Conservation (phyloP, 2,797 vertebrate species). For the Macroramphosus scolopax region DNA sequence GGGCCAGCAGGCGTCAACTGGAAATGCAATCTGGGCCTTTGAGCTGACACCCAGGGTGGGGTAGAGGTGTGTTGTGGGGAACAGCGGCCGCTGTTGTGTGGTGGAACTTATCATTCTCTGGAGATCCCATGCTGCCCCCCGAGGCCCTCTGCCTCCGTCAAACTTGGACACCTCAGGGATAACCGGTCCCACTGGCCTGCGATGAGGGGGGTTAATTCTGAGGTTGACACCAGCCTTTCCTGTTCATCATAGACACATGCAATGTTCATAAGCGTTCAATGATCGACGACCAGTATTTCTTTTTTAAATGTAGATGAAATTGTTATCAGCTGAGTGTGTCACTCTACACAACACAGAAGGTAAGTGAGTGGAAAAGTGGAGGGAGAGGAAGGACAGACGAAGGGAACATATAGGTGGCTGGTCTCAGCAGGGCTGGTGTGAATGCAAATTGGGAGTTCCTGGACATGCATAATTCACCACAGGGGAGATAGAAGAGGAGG, state of each 20-base stretch:
- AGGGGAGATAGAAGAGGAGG: slow-evolving; percentile 77
- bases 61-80: slow-evolving; percentile 41
- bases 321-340: slow-evolving; percentile 35
- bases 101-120: slow-evolving; percentile 59
- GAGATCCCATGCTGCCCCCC: slow-evolving; percentile 56
- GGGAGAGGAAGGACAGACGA: slow-evolving; percentile 46
- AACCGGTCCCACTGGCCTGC: slow-evolving; percentile 32
- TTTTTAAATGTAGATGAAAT: slow-evolving; percentile 23
- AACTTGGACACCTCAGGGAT: slow-evolving; percentile 46
- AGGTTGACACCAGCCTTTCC: slow-evolving; percentile 19
- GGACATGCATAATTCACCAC: slow-evolving; percentile 96
- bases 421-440: slow-evolving; percentile 82
- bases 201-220: slow-evolving; percentile 49
- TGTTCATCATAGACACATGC: slow-evolving; percentile 14
- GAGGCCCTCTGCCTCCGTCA: slow-evolving; percentile 37
- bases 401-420: slow-evolving; percentile 64
- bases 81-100: slow-evolving; percentile 40
- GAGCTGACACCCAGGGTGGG: slow-evolving; percentile 65
- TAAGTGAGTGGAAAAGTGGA: slow-evolving; percentile 45
- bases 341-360: slow-evolving; percentile 15
- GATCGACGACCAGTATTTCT: slow-evolving; percentile 9
- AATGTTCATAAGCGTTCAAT: slow-evolving; percentile 30
- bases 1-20: slow-evolving; percentile 68
- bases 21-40: slow-evolving; percentile 73
- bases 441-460: slow-evolving; percentile 89